These are phyloP conservation scores for Gambusia affinis DNA, from an alignment of 2,113 vertebrate genomes.

Conservation along the genomic window DNA sequence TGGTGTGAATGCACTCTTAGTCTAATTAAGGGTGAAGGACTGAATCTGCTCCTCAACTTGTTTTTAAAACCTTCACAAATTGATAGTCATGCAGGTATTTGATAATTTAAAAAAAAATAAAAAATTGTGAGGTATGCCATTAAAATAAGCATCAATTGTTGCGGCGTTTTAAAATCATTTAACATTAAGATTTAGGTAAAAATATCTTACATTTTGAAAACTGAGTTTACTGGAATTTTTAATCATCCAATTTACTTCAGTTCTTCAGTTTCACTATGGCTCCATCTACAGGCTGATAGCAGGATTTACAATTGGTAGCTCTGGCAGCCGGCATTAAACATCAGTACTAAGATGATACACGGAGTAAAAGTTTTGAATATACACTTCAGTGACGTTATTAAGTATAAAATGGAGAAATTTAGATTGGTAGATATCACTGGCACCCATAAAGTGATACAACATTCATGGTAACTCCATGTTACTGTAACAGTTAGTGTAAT, in stretches of 20 bases:
- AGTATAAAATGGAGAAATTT: background rate
- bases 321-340: background rate
- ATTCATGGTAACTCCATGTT: background rate
- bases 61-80: background rate
- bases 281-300: constrained; percentile 49
- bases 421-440: background rate
- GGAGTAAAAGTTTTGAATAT: background rate
- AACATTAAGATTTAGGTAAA: too few species aligned
- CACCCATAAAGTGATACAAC: background rate
- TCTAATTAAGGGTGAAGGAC: background rate
- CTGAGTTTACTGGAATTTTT: too few species aligned
- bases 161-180: too few species aligned
- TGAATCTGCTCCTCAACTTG: background rate
- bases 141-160: background rate
- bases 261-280: constrained; percentile 18
- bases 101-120: background rate
- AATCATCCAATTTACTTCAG: too few species aligned
- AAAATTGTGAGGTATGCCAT: background rate
- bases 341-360: background rate
- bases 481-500: background rate
- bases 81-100: background rate
- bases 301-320: background rate
- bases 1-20: background rate
- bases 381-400: background rate
- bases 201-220: too few species aligned